Base-by-base conservation (phyloP, 2,888 invertebrate genomes). In the Pachliopta kotzebuea region DNA sequence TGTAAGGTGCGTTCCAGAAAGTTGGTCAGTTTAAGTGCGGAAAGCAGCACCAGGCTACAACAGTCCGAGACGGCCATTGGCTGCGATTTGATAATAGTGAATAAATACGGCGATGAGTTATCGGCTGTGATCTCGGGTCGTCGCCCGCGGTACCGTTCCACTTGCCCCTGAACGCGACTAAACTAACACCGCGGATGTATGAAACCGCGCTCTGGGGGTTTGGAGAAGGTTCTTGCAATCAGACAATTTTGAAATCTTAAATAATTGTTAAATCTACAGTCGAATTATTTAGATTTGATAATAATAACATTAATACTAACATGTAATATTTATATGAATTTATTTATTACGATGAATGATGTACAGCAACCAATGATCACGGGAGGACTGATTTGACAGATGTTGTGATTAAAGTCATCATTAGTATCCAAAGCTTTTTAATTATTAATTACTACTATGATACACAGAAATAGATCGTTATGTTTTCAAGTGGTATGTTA, bases 111-210 rank as follows among this genome's bases (percentile, higher is more conserved):
- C 86, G 86, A 90, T 88, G 90, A 90, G 88, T 84, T 89, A 90
- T 90, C 90, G 86, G 75, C 79, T 74, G 77, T 77, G 85, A 89
- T 88, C 88, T 85, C 83, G 83, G 91, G 90, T 91, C 91, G 86
- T 88, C 88, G 90, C 77, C 90, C 90, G 85, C 86, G 77, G 89
- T 90, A 87, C 90, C 90, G 90, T 90, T 90, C 86, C 79, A 80
- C 84, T 87, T 86, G 90, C 88, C 88, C 83, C 89, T 85, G 88
- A 83, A 86, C 85, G 83, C 85, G 84, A 85, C 88, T 80, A 87
- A 87, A 86, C 86, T 80, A 76, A 75, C 71, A 69, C 70, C 76
- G 29, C 20, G 63, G 72, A 72, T 61, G 29, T 70, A 75, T 29
- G 72, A 76, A 61, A 64, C 63, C 56, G 67, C 72, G 72, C 62